Conservation (phyloP, 2,888 invertebrate genomes). For the Epirrhoe alternata region DNA sequence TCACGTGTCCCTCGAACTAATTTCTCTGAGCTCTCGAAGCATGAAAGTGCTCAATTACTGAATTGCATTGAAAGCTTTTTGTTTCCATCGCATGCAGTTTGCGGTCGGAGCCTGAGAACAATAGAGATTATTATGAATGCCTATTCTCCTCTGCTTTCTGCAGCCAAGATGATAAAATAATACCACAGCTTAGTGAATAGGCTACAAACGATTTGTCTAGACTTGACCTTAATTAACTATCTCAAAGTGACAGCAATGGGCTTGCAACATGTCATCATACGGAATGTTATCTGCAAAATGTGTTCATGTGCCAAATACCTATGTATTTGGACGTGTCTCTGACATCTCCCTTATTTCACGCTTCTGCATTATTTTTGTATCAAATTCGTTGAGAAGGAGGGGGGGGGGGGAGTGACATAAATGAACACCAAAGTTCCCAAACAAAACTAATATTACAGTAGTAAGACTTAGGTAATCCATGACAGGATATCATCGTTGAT, state of each 20-base stretch:
- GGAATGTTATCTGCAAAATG: no score
- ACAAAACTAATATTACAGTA: not conserved
- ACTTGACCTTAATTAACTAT: not conserved
- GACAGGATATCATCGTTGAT: not conserved
- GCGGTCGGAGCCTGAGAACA: conserved; percentile 16
- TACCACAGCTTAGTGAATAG: not conserved
- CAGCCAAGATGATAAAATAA: conserved; percentile 17
- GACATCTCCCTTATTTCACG: no score
- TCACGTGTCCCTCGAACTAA: no score
- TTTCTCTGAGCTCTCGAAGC: not conserved
- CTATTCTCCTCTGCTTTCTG: conserved; percentile 15
- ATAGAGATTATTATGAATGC: conserved; percentile 15
- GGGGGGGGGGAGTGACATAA: not conserved
- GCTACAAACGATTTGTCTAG: not conserved
- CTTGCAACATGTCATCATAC: no score
- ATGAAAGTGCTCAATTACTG: not conserved
- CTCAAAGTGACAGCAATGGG: no score
- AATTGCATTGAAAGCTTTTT: not conserved
- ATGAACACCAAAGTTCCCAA: not conserved
- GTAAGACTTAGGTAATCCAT: not conserved
- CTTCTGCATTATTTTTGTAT: no score
- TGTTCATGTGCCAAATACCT: no score
- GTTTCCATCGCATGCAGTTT: conserved; percentile 9
- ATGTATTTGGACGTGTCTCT: no score
- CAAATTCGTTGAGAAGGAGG: no score